These are phyloP conservation scores for Apodemus sylvaticus DNA, from an alignment of 2,113 vertebrate species.

Conservation along the genomic window DNA sequence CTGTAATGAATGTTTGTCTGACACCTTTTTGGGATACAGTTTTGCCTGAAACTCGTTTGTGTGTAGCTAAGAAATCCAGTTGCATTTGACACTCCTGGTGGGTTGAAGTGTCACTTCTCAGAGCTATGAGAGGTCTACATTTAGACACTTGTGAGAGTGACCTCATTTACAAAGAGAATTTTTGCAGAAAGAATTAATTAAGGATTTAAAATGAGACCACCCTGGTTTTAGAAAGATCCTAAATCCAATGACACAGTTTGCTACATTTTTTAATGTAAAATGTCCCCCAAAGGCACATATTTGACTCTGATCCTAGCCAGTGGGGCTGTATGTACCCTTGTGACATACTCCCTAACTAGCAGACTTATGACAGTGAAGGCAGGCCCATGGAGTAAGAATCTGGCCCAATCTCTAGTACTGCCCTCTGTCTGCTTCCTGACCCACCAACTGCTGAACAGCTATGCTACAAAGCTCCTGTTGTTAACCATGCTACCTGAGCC, in stretches of 20 bases:
- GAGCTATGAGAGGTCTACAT: neutral
- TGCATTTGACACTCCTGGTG: neutral
- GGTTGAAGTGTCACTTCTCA: neutral
- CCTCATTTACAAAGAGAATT: conserved; percentile 31
- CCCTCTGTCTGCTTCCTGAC: neutral
- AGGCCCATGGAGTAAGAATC: neutral
- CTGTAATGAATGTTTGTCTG: neutral
- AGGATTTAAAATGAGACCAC: neutral
- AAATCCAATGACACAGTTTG: neutral
- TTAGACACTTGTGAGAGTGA: neutral
- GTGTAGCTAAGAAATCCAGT: neutral
- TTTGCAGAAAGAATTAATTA: neutral
- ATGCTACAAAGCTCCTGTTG: neutral
- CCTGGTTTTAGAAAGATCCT: neutral
- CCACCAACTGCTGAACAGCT: neutral
- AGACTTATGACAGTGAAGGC: too few species aligned
- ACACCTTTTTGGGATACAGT: neutral
- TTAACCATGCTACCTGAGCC: neutral
- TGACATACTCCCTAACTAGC: neutral
- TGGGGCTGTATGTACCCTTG: neutral
- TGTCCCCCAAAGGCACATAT: neutral
- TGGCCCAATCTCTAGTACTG: neutral
- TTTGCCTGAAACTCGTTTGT: neutral
- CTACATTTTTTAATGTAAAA: neutral
- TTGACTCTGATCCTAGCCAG: neutral